Evolutionary conservation across 2,113 vertebrate species (phyloP).

Genomic region (Tapirus terrestris): DNA sequence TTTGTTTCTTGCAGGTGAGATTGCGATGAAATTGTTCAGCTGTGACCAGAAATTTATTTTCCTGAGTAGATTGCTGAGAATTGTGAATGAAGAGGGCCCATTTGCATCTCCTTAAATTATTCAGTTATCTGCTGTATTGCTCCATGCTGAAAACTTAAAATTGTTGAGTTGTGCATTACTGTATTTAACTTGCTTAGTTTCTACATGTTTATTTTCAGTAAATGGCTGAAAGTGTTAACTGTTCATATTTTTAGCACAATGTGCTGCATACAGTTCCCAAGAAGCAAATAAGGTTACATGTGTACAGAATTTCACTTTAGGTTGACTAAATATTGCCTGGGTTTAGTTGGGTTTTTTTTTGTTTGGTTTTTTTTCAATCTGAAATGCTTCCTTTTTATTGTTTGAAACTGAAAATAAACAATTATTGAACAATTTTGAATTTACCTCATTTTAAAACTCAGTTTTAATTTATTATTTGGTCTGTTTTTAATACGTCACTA

Average conservation of each 20-base stretch:
- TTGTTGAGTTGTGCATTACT: conserved; percentile 91
- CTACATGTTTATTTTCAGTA: conserved; percentile 93
- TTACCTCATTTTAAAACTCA: conserved; percentile 94
- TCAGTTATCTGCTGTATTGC: conserved; percentile 88
- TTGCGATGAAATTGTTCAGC: conserved; percentile 82
- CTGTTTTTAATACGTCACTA: conserved; percentile 94
- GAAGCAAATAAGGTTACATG: conserved; percentile 88
- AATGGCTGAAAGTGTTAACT: conserved; percentile 93
- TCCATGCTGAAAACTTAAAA: conserved; percentile 84
- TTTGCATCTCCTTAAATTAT: conserved; percentile 90
- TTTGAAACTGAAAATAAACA: conserved; percentile 89
- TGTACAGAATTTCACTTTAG: conserved; percentile 89
- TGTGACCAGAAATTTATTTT: conserved; percentile 88
- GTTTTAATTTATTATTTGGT: conserved; percentile 94
- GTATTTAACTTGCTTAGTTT: conserved; percentile 92
- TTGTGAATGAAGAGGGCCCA: conserved; percentile 88
- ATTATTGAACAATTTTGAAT: conserved; percentile 90
- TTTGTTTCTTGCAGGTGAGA: conserved; percentile 83
- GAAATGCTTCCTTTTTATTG: conserved; percentile 88
- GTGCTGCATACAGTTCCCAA: conserved; percentile 90
- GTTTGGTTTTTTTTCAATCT: conserved; percentile 77
- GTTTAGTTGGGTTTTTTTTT: conserved; percentile 83
- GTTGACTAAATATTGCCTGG: conserved; percentile 89
- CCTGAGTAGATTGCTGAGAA: conserved; percentile 88
- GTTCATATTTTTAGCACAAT: conserved; percentile 93